Percentiles rank a stretch among this genome's conserved stretches.
Evolutionary conservation across 2,113 vertebrate species (phyloP).

Genomic region (Prietella phreatophila): DNA sequence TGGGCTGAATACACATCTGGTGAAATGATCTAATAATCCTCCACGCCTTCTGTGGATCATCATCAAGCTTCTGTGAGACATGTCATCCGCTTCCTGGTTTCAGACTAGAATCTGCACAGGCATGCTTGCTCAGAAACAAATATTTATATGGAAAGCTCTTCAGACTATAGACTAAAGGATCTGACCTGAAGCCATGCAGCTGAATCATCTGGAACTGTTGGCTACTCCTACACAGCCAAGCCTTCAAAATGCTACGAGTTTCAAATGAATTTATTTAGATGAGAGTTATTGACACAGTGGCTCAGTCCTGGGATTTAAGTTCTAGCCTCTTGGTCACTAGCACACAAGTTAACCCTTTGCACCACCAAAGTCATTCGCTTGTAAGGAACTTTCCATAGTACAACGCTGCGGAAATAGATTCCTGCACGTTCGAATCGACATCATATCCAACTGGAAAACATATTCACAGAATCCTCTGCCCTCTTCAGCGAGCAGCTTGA

Average conservation of each 20-base stretch:
- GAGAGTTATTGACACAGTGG: not conserved
- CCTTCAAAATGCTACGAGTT: not conserved
- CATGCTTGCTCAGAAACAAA: slow-evolving; percentile 8
- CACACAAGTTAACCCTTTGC: not conserved
- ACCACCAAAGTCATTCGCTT: not conserved
- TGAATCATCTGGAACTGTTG: not conserved
- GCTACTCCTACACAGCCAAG: too few relatives aligned
- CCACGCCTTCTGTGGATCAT: not conserved
- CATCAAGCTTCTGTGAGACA: not conserved
- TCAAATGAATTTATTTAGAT: not conserved
- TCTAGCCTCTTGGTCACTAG: not conserved
- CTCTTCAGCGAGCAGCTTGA: not conserved
- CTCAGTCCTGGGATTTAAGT: not conserved
- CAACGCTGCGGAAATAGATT: not conserved
- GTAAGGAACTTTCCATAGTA: not conserved
- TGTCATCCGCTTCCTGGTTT: not conserved
- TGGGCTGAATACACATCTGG: not conserved
- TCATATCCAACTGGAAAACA: not conserved
- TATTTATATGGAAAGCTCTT: slow-evolving; percentile 17
- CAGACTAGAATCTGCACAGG: not conserved
- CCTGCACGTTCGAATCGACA: not conserved
- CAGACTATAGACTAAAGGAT: not conserved
- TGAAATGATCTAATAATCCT: not conserved
- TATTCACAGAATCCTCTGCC: not conserved
- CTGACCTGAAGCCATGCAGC: not conserved